Evolutionary conservation across 2,797 vertebrate genomes (phyloP).

Genomic region (Alcedo quadribrachys): DNA sequence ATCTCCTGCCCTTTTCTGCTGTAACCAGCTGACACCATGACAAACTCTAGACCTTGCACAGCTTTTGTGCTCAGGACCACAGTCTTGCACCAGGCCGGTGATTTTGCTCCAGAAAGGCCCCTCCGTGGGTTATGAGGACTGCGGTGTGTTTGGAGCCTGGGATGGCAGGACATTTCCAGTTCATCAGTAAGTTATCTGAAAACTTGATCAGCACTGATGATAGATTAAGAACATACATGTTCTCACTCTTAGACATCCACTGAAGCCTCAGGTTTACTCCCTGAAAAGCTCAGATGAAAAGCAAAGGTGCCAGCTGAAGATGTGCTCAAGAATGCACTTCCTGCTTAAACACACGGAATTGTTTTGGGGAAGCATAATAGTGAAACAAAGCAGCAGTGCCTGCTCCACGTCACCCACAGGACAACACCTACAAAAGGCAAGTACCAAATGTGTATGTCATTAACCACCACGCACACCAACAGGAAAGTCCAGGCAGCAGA

Average conservation of each 20-base stretch:
- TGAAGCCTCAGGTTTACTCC: not conserved
- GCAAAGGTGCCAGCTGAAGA: not conserved
- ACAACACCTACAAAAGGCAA: not conserved
- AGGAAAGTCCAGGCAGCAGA: not conserved
- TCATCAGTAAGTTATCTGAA: not conserved
- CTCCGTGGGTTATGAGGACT: accelerated
- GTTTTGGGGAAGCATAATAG: not conserved
- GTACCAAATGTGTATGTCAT: not conserved
- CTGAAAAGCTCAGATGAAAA: not conserved
- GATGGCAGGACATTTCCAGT: not conserved
- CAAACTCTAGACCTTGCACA: not conserved
- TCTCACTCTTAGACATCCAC: no score
- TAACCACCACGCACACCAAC: accelerated
- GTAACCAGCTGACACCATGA: not conserved
- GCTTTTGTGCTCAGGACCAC: not conserved
- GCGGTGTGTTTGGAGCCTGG: not conserved
- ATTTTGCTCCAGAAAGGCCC: not conserved
- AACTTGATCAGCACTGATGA: not conserved
- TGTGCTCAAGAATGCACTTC: not conserved
- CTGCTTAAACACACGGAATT: not conserved
- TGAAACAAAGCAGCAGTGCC: not conserved
- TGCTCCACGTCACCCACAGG: not conserved
- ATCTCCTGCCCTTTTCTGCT: not conserved
- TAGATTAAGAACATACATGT: not conserved
- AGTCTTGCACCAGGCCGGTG: accelerated